These are phyloP conservation scores for Toxonevra muliebris DNA, from an alignment of 2,888 invertebrate genomes.

Conservation along the genomic window DNA sequence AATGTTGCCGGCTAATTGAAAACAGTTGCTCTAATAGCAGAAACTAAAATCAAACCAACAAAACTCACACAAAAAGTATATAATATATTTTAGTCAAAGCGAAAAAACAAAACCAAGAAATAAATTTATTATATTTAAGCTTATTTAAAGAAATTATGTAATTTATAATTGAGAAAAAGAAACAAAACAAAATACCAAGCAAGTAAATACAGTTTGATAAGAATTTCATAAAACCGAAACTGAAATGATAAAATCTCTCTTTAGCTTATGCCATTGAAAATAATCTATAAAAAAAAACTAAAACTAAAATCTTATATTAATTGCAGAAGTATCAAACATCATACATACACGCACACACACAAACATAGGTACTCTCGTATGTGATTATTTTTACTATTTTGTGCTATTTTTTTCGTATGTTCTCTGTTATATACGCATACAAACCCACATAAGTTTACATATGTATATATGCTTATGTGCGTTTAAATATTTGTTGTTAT, in stretches of 20 bases:
- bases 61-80: slow-evolving; percentile 7
- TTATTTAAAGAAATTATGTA: no score
- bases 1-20: slow-evolving; percentile 11
- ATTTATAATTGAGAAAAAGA: no score
- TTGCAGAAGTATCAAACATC: neutral
- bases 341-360: neutral
- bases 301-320: no score
- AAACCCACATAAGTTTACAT: neutral
- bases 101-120: slow-evolving; percentile 1
- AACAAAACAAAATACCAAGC: no score
- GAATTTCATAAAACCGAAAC: no score
- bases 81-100: slow-evolving; percentile 28
- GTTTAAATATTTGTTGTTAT: neutral
- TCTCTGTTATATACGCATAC: neutral
- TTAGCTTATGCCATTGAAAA: neutral
- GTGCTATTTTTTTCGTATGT: neutral
- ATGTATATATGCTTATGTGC: neutral
- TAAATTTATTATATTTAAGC: neutral
- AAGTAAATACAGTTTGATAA: no score
- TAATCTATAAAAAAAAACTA: neutral
- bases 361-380: neutral
- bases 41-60: slow-evolving; percentile 6
- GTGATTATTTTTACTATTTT: neutral
- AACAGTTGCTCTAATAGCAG: slow-evolving; percentile 3
- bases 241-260: no score